A percentile compares a stretch with the other conserved stretches of the same genome.
phyloP scores from a whole-genome alignment of 2,797 vertebrate genomes.

The Gymnopithys bicolor region DNA sequence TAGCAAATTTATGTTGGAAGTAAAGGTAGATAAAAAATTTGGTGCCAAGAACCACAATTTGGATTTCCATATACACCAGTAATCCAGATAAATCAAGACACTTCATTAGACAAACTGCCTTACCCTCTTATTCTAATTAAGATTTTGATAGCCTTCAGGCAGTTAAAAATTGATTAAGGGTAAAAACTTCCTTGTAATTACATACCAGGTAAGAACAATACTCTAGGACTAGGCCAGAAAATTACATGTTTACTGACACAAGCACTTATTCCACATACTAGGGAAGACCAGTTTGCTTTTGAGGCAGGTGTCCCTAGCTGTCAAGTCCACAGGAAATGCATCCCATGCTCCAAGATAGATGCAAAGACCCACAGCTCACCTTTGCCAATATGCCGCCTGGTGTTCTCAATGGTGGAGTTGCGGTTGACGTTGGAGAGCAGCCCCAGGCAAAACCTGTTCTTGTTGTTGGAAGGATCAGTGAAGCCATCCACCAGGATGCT shows the following conservation, averaged over 20 bases:
- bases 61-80: neutral
- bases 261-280: neutral
- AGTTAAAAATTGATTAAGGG: conserved; percentile 23
- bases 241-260: neutral
- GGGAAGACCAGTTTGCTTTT: neutral
- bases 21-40: neutral
- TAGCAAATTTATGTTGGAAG: neutral
- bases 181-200: conserved; percentile 23
- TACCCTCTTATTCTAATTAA: conserved; percentile 14
- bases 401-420: conserved; percentile 99
- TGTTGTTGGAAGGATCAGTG: conserved; percentile 98
- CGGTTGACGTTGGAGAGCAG: conserved; percentile 98
- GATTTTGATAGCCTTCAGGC: neutral
- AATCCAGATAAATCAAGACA: conserved; percentile 10
- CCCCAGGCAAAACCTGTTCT: conserved; percentile 98
- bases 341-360: fast-evolving
- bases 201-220: neutral
- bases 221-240: neutral
- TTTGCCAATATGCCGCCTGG: conserved; percentile 96
- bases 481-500: conserved; percentile 97
- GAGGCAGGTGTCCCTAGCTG: neutral
- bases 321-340: fast-evolving
- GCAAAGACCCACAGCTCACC: conserved; percentile 72
- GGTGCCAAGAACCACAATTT: neutral
- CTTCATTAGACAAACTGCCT: neutral